Evolutionary conservation across 2,888 invertebrate genomes (phyloP).

Genomic region (Argynnis bischoffii): DNA sequence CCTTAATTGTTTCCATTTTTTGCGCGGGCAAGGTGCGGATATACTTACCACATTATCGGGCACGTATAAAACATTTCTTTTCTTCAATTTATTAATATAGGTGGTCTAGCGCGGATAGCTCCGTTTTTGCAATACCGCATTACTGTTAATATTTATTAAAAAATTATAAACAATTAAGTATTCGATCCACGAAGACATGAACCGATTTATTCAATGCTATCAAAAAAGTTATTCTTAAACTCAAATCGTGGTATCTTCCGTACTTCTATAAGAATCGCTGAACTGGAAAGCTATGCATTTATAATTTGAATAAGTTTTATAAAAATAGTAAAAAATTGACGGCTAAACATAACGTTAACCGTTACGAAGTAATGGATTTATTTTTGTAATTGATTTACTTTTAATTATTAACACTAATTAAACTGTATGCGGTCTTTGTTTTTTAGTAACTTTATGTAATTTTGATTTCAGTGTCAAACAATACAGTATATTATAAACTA

Average conservation of each 20-base stretch:
- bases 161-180: neutral
- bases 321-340: slow-evolving; percentile 34
- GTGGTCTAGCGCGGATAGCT: slow-evolving; percentile 43
- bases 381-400: slow-evolving; percentile 28
- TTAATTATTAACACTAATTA: slow-evolving; percentile 34
- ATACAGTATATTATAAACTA: neutral
- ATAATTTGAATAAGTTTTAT: slow-evolving; percentile 42
- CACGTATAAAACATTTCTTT: slow-evolving; percentile 45
- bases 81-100: slow-evolving; percentile 46
- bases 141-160: slow-evolving; percentile 4
- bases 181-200: slow-evolving; percentile 5
- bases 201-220: neutral
- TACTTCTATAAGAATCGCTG: slow-evolving; percentile 27
- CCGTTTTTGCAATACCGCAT: slow-evolving; percentile 21
- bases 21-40: slow-evolving; percentile 77
- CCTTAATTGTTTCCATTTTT: slow-evolving; percentile 80
- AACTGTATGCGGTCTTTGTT: slow-evolving; percentile 19
- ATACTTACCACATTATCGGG: slow-evolving; percentile 53
- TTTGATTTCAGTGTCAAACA: neutral
- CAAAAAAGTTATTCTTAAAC: slow-evolving; percentile 19
- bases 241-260: slow-evolving; percentile 20
- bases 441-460: neutral
- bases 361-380: slow-evolving; percentile 38
- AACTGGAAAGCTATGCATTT: slow-evolving; percentile 40
- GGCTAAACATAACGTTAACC: slow-evolving; percentile 32